phyloP scores from a whole-genome alignment of 2,797 vertebrate genomes.

The Sebastes umbrosus region DNA sequence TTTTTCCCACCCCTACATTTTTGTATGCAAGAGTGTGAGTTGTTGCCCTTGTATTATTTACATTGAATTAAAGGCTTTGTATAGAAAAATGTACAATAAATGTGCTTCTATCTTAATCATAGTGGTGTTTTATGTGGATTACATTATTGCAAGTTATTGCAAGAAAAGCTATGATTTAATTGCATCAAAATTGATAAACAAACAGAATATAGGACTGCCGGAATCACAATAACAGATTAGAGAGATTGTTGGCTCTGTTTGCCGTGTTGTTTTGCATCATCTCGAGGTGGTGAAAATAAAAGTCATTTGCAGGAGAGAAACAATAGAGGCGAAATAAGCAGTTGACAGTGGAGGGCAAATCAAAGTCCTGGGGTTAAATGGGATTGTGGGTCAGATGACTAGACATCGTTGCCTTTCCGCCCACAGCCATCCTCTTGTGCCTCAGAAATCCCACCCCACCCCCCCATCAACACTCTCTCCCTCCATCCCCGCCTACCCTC shows the following conservation, averaged over 20 bases:
- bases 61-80: neutral
- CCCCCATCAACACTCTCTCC: neutral
- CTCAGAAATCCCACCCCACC: constrained; percentile 23
- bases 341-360: constrained; percentile 65
- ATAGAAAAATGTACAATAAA: neutral
- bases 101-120: neutral
- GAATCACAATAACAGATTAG: neutral
- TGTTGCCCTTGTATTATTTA: neutral
- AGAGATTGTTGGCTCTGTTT: neutral
- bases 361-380: constrained; percentile 74
- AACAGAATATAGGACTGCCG: neutral
- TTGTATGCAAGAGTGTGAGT: neutral
- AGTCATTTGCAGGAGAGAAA: constrained; percentile 26
- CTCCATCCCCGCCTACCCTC: constrained; percentile 8
- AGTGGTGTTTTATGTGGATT: neutral
- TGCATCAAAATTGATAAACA: neutral
- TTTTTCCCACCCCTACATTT: neutral
- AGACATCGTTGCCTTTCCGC: constrained; percentile 55
- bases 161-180: neutral
- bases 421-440: constrained; percentile 56
- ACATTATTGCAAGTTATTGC: neutral
- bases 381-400: constrained; percentile 79
- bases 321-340: constrained; percentile 47
- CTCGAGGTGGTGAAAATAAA: neutral
- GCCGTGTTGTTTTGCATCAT: constrained; percentile 1